Evolutionary conservation across 1,140 invertebrate genomes (phyloP), one percentile per base, ranked within the genome.

Genomic region (Panulirus ornatus): DNA sequence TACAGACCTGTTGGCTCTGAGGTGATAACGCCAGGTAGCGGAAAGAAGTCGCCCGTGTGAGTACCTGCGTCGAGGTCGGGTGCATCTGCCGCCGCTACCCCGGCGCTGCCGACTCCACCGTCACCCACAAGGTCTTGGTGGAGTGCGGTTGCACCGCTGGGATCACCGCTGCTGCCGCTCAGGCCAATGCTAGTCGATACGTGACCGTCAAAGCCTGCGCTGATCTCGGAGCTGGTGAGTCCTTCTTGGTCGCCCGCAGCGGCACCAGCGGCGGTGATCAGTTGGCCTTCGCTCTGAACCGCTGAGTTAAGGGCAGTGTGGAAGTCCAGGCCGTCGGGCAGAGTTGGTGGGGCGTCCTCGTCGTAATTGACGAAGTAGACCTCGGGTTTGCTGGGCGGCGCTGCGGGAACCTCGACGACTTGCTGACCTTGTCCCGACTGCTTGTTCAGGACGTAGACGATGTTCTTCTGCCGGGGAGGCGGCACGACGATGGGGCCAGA

Each of bases 361-460:
- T 36, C 51, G 30, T 87, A 78, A 73, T 87, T 87, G 71, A 87
- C 38, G 73, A 87, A 87, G 84, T 87, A 87, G 2, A 87, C 84
- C 51, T 76, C 34, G 22, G 84, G 84, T 11, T 47, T 27, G 19
- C 22, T n/a, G 42, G 44, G 19, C 30, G 70, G 47, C 0, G 71
- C 47, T 1, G 84, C 38, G 1, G 84, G 70, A 11, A 78, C 51
- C 34, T 87, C 30, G 27, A 87, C 38, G 27, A 87, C 36, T 40
- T 27, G 63, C 66, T 84, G 83, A 8, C 11, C 8, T 1, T 73
- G 8, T 6, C 42, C 36, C 36, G 51, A 40, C 38, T 84, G 76
- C 34, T 91, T 91, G 86, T 88, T 91, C 30, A 91, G 91, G 51
- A 91, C 86, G 30, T 89, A 88, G 0, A 91, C 75, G n/a, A 91